Conservation (phyloP, 2,113 vertebrate genomes). For the Periophthalmus modestus region DNA sequence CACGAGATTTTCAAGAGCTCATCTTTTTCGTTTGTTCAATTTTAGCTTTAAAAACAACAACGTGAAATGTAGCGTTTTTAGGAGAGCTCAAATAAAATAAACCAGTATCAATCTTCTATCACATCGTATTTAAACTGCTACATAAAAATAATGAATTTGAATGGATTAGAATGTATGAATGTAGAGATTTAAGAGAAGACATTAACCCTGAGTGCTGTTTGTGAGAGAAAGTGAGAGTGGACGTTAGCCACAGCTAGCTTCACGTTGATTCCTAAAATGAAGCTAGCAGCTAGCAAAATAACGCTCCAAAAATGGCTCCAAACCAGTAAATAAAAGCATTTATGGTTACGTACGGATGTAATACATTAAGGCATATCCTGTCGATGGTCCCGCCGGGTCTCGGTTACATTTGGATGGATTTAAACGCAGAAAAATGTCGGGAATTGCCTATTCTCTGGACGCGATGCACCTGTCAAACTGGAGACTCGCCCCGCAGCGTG, state of each 20-base stretch:
- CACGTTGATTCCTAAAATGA: not conserved
- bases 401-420: slow-evolving; percentile 4
- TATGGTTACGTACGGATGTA: slow-evolving; percentile 65
- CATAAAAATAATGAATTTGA: not conserved
- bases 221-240: not conserved
- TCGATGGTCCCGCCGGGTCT: not conserved
- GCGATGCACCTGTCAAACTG: slow-evolving; percentile 30
- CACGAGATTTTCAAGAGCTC: too few species aligned
- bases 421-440: not conserved
- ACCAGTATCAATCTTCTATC: not conserved
- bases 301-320: not conserved
- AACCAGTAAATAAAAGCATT: not conserved
- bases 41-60: not conserved
- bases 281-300: slow-evolving; percentile 3
- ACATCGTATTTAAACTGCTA: not conserved
- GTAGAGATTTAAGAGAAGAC: not conserved
- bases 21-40: not conserved
- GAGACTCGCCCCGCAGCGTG: fast-evolving
- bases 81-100: not conserved
- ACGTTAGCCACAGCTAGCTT: not conserved
- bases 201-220: not conserved
- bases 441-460: not conserved
- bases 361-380: slow-evolving; percentile 70
- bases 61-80: not conserved
- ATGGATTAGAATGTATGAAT: not conserved